These are phyloP conservation scores for Lamellibrachia columna DNA, from an alignment of 2,888 invertebrate genomes.

Conservation along the genomic window DNA sequence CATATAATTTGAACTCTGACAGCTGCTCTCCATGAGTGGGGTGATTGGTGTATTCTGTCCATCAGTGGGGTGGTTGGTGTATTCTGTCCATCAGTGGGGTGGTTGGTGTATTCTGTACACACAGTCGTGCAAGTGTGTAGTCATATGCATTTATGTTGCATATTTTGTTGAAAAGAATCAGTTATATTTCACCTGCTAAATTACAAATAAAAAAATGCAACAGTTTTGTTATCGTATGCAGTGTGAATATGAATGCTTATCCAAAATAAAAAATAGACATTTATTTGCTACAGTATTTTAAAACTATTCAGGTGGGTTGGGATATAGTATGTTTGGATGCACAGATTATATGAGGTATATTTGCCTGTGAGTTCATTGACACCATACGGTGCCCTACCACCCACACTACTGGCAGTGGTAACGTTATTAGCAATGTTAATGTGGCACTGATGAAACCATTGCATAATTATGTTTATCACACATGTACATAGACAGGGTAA, in stretches of 20 bases:
- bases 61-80: too few relatives aligned
- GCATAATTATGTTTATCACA: conserved; percentile 5
- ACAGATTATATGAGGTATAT: not conserved
- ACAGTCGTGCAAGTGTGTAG: too few relatives aligned
- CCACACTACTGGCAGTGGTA: not conserved
- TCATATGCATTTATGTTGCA: too few relatives aligned
- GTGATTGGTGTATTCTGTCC: too few relatives aligned
- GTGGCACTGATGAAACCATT: conserved; percentile 2
- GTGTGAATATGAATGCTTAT: not conserved
- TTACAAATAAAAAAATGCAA: too few relatives aligned
- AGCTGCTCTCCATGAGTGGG: too few relatives aligned
- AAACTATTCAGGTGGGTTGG: not conserved
- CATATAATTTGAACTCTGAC: too few relatives aligned
- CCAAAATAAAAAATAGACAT: not conserved
- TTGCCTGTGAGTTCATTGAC: not conserved
- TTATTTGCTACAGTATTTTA: not conserved
- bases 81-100: too few relatives aligned
- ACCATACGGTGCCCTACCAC: not conserved
- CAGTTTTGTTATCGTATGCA: too few relatives aligned
- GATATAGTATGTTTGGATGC: not conserved
- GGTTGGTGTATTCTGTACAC: too few relatives aligned
- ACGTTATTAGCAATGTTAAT: not conserved
- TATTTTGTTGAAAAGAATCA: too few relatives aligned
- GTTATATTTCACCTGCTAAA: too few relatives aligned
- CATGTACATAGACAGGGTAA: not conserved